Percentiles rank a stretch among this genome's conserved stretches.
phyloP scores from a whole-genome alignment of 2,888 invertebrate genomes.

The Tuta absoluta region DNA sequence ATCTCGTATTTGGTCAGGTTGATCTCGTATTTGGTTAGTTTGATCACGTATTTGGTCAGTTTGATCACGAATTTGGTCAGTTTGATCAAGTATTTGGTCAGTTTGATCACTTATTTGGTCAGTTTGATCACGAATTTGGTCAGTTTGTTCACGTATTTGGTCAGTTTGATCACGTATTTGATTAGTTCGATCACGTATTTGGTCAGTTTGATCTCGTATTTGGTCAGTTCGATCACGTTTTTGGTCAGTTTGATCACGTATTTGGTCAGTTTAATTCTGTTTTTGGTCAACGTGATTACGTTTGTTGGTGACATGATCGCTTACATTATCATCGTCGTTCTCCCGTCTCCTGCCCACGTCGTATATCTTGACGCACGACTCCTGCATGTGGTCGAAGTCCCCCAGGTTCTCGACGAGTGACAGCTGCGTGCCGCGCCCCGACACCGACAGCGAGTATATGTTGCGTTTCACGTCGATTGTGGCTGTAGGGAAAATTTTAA shows the following conservation, averaged over 20 bases:
- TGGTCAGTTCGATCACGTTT: too few relatives aligned
- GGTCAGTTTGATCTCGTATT: too few relatives aligned
- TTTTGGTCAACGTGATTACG: too few relatives aligned
- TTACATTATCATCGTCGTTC: conserved; percentile 93
- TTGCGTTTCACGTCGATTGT: conserved; percentile 96
- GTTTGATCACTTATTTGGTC: too few relatives aligned
- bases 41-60: not conserved
- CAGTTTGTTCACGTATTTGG: too few relatives aligned
- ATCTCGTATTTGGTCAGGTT: not conserved
- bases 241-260: too few relatives aligned
- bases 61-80: not conserved
- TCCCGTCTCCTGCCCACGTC: conserved; percentile 94
- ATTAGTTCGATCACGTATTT: too few relatives aligned
- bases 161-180: too few relatives aligned
- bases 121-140: too few relatives aligned
- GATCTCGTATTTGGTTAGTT: not conserved
- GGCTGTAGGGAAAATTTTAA: conserved; percentile 77
- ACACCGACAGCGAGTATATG: conserved; percentile 92
- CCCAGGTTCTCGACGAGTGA: conserved; percentile 95
- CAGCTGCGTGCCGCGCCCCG: conserved; percentile 91
- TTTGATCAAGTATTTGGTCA: too few relatives aligned
- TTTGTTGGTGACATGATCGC: too few relatives aligned
- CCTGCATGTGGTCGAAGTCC: conserved; percentile 90
- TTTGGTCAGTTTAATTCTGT: too few relatives aligned
- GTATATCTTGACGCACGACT: conserved; percentile 94